Conservation (phyloP, 2,888 invertebrate species). For the Smittia aterrima region DNA sequence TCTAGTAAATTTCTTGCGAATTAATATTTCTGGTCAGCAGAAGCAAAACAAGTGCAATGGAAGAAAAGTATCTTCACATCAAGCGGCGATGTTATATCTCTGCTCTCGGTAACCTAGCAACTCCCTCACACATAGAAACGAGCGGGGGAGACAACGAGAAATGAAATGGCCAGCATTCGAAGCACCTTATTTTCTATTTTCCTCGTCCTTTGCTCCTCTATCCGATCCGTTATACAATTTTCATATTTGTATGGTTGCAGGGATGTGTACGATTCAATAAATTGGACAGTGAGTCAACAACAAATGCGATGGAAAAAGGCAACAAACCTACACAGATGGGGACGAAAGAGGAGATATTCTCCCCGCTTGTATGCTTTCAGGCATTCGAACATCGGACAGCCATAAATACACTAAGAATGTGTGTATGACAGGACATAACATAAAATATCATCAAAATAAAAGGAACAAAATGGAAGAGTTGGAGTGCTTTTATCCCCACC, state of each 20-base stretch:
- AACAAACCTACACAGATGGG: not conserved
- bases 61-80: not conserved
- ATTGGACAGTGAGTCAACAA: constrained; percentile 2
- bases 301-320: not conserved
- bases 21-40: constrained; percentile 2
- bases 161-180: constrained; percentile 40
- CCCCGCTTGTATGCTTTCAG: not conserved
- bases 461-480: constrained; percentile 28
- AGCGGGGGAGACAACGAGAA: constrained; percentile 22
- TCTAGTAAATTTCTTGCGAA: not conserved
- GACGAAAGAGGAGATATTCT: not conserved
- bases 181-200: constrained; percentile 38
- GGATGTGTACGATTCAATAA: constrained; percentile 18
- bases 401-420: constrained; percentile 34
- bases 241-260: constrained; percentile 37
- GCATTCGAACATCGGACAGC: constrained; percentile 21
- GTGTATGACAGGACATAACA: constrained; percentile 39
- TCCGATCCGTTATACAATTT: not conserved
- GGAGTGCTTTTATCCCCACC: not conserved
- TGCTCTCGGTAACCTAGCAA: constrained; percentile 37
- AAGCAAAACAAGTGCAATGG: not conserved
- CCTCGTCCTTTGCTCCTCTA: not conserved
- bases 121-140: constrained; percentile 35
- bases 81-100: not conserved
- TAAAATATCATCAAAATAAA: constrained; percentile 39